Evolutionary conservation across 2,888 invertebrate genomes (phyloP).

Genomic region (Catocala fraxini): DNA sequence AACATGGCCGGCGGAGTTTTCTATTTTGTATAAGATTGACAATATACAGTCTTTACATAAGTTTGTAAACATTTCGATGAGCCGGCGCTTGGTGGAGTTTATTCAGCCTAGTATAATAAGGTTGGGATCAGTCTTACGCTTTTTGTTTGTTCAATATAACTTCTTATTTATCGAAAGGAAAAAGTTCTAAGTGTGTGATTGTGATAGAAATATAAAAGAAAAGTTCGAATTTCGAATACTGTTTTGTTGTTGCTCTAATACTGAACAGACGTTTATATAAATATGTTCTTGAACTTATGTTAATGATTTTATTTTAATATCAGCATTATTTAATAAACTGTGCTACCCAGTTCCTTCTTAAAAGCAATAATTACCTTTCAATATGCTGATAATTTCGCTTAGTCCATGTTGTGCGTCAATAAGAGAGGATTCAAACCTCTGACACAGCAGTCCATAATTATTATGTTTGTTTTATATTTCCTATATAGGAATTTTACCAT

Average conservation of each 20-base stretch:
- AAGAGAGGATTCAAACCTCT: no score
- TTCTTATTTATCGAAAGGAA: not conserved
- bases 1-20: slow-evolving; percentile 2
- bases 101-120: slow-evolving; percentile 5
- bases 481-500: no score
- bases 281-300: no score
- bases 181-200: slow-evolving; percentile 5
- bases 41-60: slow-evolving; percentile 5
- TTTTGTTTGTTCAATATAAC: slow-evolving; percentile 6
- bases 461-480: no score
- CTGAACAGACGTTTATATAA: not conserved
- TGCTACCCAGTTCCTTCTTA: no score
- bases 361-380: no score
- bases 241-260: not conserved
- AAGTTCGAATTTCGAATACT: not conserved
- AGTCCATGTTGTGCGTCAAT: no score
- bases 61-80: slow-evolving; percentile 11
- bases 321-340: no score
- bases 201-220: not conserved
- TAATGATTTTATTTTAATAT: no score
- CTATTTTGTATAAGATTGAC: slow-evolving; percentile 7
- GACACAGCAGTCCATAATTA: no score
- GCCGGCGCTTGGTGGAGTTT: slow-evolving; percentile 7
- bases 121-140: slow-evolving; percentile 3
- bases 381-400: no score